Percentiles rank a stretch among this genome's conserved stretches.
These are phyloP conservation scores for Rhinoptilus africanus DNA, from an alignment of 2,113 vertebrate genomes.

Conservation along the genomic window DNA sequence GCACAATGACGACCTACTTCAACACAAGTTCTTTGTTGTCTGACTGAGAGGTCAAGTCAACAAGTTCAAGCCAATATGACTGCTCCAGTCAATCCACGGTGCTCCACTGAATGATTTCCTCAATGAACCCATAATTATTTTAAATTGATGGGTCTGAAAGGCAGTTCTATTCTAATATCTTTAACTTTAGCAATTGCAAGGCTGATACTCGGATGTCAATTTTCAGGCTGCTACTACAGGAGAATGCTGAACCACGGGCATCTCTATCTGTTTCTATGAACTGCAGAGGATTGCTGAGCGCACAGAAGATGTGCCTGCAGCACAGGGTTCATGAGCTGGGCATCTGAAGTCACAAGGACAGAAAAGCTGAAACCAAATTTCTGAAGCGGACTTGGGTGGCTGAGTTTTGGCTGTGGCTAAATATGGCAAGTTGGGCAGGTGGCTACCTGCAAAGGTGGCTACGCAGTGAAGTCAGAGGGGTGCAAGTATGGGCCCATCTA, in stretches of 20 bases:
- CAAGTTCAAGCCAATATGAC: not conserved
- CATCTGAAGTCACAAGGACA: not conserved
- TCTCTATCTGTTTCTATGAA: not conserved
- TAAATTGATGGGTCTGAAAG: not conserved
- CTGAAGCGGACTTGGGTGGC: not conserved
- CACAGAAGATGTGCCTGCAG: not conserved
- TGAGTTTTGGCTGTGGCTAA: not conserved
- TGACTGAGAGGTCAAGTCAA: constrained; percentile 19
- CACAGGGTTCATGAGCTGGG: not conserved
- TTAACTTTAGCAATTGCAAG: not conserved
- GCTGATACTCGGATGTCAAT: not conserved
- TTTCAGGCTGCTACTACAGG: not conserved
- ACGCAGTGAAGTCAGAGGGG: not conserved
- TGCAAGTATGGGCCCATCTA: not conserved
- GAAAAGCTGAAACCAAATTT: not conserved
- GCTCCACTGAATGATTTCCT: not conserved
- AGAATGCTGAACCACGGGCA: not conserved
- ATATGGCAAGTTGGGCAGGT: not conserved
- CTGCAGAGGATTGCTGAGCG: not conserved
- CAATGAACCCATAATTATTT: constrained; percentile 11
- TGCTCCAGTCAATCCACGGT: not conserved
- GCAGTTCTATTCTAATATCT: not conserved
- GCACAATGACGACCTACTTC: not conserved
- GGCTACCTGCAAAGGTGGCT: not conserved
- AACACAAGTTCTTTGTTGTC: not conserved